phyloP scores from a whole-genome alignment of 2,113 vertebrate species.

The Ahaetulla prasina region DNA sequence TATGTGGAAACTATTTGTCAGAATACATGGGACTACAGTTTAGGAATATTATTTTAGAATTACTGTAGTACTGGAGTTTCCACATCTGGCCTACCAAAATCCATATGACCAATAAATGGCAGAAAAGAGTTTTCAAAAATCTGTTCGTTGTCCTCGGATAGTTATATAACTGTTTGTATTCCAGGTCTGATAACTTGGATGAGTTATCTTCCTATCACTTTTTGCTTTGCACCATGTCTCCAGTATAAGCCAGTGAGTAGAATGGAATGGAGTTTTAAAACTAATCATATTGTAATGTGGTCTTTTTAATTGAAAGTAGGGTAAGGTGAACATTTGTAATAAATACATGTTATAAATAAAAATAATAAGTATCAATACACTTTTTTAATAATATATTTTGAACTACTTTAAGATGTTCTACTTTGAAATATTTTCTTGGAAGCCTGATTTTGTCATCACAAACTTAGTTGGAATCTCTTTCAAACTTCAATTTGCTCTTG shows the following conservation, averaged over 20 bases:
- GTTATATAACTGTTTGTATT: background rate
- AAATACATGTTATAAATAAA: background rate
- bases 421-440: background rate
- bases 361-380: background rate
- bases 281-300: background rate
- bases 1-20: background rate
- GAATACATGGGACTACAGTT: background rate
- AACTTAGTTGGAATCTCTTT: background rate
- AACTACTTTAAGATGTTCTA: background rate
- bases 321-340: background rate
- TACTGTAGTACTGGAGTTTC: background rate
- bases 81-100: background rate
- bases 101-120: background rate
- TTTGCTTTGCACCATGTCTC: background rate
- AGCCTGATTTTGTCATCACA: background rate
- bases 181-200: background rate
- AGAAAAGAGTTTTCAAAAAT: background rate
- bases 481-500: background rate
- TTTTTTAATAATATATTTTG: background rate
- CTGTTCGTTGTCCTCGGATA: background rate
- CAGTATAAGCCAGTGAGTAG: background rate
- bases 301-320: background rate
- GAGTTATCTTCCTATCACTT: background rate
- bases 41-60: background rate
- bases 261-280: background rate